Base-by-base conservation (phyloP, 1,140 invertebrate genomes). In the Saccostrea glomerata region DNA sequence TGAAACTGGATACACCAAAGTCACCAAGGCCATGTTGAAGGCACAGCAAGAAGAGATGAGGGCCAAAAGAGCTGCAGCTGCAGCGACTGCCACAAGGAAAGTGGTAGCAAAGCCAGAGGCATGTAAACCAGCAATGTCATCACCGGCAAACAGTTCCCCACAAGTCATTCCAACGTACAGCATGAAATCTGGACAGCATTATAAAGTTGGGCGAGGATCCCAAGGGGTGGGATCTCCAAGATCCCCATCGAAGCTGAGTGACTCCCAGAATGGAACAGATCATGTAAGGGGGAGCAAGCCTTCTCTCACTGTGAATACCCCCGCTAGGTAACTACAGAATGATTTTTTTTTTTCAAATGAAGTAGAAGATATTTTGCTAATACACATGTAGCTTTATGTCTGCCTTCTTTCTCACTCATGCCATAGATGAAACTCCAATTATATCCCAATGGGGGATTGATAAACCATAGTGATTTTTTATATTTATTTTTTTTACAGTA, bases 1-100 rank as follows among this genome's bases (percentile, higher is more conserved):
- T 94, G 97, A 98, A 92, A 98, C 97, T 36, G 98, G 98, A 0
- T 98, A 98, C 93, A 96, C 96, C 17, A 95, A 95, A 89, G 92
- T 93, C 12, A 60, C 84, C 17, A 85, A 85, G 25, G 84, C 54
- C 23, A 85, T 85, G 54, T 25, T 85, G 30, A 58, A 60, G 56
- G 15, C 25, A 25, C 54, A 63, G 20, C 82, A 54, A 84, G 82
- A 77, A 36, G 25, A 30, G 70, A 36, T 25, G 25, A 25, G 11
- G 30, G 70, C 47, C 0, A 17, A 54, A 47, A 83, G 17, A 47
- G 82, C 82, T 13, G 40, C 40, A 20, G 6, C 15, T n/a, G 17
- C 13, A 5, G 58, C 58, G 3, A 17, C 58, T n/a, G 82, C 82
- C 5, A 20, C 82, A 17, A n/a, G 2, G 40, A 84, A 54, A 84